These are phyloP conservation scores for Xanthorhoe designata DNA, from an alignment of 2,888 invertebrate species.

Conservation along the genomic window DNA sequence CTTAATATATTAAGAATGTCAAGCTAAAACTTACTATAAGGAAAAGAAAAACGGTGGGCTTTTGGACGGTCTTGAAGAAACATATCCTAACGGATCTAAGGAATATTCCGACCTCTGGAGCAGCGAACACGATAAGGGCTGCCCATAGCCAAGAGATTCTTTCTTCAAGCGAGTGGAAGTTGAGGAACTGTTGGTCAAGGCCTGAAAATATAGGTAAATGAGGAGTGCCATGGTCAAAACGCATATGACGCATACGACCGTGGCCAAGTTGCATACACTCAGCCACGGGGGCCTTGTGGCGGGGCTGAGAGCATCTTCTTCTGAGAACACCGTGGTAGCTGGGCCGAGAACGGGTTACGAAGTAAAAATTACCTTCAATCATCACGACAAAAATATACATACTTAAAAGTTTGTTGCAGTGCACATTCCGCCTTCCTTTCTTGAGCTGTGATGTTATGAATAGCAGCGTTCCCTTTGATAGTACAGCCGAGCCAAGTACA, in stretches of 20 bases:
- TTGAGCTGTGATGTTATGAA: slow-evolving; percentile 90
- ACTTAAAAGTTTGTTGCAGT: slow-evolving; percentile 86
- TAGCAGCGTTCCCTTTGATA: slow-evolving; percentile 90
- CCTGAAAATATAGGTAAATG: slow-evolving; percentile 66
- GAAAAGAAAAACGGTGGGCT: slow-evolving; percentile 85
- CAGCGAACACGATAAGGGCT: slow-evolving; percentile 89
- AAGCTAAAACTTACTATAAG: slow-evolving; percentile 75
- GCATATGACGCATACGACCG: too few species aligned
- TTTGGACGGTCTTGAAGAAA: slow-evolving; percentile 89
- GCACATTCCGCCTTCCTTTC: slow-evolving; percentile 80
- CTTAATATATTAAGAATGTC: background rate
- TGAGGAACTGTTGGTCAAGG: slow-evolving; percentile 86
- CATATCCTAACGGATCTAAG: slow-evolving; percentile 89
- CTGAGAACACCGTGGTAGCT: too few species aligned
- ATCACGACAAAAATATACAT: too few species aligned
- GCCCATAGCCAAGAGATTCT: slow-evolving; percentile 93
- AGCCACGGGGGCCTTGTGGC: too few species aligned
- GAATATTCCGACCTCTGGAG: slow-evolving; percentile 91
- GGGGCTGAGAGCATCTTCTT: too few species aligned
- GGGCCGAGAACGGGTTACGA: too few species aligned
- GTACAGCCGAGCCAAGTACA: slow-evolving; percentile 88
- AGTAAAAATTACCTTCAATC: too few species aligned
- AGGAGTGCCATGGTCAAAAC: too few species aligned
- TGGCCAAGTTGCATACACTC: too few species aligned
- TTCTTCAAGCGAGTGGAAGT: slow-evolving; percentile 87